phyloP scores from a whole-genome alignment of 2,797 vertebrate genomes.

The Liasis olivaceus region DNA sequence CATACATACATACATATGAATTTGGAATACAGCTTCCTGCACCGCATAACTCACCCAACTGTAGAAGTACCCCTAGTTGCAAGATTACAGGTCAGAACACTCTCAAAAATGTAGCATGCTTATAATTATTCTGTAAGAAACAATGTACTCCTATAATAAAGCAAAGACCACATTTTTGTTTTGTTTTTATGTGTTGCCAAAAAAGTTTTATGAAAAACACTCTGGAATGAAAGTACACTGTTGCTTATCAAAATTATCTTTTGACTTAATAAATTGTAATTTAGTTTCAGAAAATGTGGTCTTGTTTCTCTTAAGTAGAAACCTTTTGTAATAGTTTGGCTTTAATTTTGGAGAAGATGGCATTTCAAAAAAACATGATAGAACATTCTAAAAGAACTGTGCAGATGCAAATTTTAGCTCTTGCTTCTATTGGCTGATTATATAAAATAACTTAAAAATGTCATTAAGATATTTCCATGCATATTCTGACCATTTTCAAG shows the following conservation, averaged over 20 bases:
- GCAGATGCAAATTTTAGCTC: slow-evolving; percentile 11
- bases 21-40: no score
- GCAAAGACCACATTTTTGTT: neutral
- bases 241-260: neutral
- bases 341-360: slow-evolving; percentile 18
- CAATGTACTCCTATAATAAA: neutral
- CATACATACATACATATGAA: no score
- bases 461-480: slow-evolving; percentile 12
- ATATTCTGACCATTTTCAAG: neutral
- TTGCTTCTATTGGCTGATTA: neutral
- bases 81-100: neutral
- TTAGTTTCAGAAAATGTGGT: neutral
- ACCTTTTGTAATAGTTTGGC: slow-evolving; percentile 3
- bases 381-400: slow-evolving; percentile 9
- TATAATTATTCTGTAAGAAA: neutral
- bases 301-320: slow-evolving; percentile 32
- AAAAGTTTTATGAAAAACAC: neutral
- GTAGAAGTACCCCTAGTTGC: neutral
- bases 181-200: neutral
- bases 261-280: slow-evolving; percentile 19
- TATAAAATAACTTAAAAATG: neutral
- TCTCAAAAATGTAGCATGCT: neutral
- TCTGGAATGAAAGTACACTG: neutral
- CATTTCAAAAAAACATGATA: neutral
- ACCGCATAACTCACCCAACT: no score